Evolutionary conservation across 2,888 invertebrate species (phyloP).

Genomic region (Hyposoter dolosus): DNA sequence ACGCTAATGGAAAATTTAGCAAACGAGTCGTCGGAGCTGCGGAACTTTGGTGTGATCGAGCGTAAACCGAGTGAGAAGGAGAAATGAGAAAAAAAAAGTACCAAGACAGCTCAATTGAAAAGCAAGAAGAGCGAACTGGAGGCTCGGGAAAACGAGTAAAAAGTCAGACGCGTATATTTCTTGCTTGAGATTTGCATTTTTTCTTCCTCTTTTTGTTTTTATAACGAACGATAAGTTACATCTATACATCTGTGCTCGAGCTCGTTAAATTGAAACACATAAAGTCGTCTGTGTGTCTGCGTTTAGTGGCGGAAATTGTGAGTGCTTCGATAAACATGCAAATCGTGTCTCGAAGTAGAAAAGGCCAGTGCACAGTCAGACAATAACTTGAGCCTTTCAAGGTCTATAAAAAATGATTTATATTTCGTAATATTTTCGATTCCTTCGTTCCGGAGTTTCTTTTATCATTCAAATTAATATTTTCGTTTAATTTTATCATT

Average conservation of each 20-base stretch:
- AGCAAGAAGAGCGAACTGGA: slow-evolving; percentile 20
- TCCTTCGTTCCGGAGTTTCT: neutral
- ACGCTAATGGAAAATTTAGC: slow-evolving; percentile 20
- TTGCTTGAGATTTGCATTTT: slow-evolving; percentile 45
- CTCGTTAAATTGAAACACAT: slow-evolving; percentile 34
- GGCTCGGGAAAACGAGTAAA: neutral
- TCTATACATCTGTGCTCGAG: slow-evolving; percentile 14
- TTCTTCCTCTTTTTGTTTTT: neutral
- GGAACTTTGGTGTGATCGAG: slow-evolving; percentile 17
- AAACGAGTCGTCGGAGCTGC: slow-evolving; percentile 9
- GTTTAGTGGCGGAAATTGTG: neutral
- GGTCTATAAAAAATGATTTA: slow-evolving; percentile 3
- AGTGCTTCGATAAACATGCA: slow-evolving; percentile 54
- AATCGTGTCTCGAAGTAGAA: slow-evolving; percentile 30
- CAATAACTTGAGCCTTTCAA: neutral
- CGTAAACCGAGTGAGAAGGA: slow-evolving; percentile 15
- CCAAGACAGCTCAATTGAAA: slow-evolving; percentile 33
- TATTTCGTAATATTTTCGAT: neutral
- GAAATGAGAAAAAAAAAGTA: slow-evolving; percentile 7
- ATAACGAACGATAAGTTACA: slow-evolving; percentile 37
- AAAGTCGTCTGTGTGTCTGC: slow-evolving; percentile 11
- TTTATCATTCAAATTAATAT: no score
- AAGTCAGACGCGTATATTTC: slow-evolving; percentile 4
- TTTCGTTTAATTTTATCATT: no score
- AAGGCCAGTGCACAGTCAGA: slow-evolving; percentile 23